Percentiles rank a stretch among this genome's conserved stretches.
Evolutionary conservation across 2,113 vertebrate genomes (phyloP).

Genomic region (Thermophis baileyi): DNA sequence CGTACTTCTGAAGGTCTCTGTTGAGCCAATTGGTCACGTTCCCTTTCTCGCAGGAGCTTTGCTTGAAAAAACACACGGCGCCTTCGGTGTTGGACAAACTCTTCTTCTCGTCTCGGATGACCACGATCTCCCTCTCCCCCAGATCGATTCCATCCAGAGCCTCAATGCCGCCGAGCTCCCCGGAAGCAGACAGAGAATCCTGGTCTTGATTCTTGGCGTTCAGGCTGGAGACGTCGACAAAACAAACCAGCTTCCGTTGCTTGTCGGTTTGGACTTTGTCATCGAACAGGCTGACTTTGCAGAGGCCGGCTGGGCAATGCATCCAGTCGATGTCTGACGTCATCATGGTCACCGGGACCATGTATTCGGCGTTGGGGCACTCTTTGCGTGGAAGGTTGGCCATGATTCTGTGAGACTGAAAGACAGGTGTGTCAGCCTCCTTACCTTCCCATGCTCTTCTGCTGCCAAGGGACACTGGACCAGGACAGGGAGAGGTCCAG

Average conservation of each 20-base stretch:
- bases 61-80: constrained; percentile 17
- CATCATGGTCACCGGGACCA: not conserved
- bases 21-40: not conserved
- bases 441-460: constrained; percentile 11
- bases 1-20: constrained; percentile 17
- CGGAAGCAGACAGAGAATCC: not conserved
- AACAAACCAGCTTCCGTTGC: constrained; percentile 12
- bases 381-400: not conserved
- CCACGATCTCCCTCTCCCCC: constrained; percentile 2
- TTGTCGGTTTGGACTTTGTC: not conserved
- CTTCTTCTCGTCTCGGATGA: constrained; percentile 6
- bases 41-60: not conserved
- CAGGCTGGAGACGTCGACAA: constrained; percentile 8
- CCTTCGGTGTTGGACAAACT: not conserved
- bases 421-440: not conserved
- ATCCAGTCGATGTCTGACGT: constrained; percentile 10
- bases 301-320: not conserved
- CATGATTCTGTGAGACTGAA: not conserved
- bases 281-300: not conserved
- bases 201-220: not conserved
- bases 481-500: not conserved
- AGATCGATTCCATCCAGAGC: not conserved
- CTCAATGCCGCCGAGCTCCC: not conserved
- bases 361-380: not conserved
- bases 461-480: not conserved